These are phyloP conservation scores for Tapirus indicus DNA, from an alignment of 2,797 vertebrate species.

Conservation along the genomic window DNA sequence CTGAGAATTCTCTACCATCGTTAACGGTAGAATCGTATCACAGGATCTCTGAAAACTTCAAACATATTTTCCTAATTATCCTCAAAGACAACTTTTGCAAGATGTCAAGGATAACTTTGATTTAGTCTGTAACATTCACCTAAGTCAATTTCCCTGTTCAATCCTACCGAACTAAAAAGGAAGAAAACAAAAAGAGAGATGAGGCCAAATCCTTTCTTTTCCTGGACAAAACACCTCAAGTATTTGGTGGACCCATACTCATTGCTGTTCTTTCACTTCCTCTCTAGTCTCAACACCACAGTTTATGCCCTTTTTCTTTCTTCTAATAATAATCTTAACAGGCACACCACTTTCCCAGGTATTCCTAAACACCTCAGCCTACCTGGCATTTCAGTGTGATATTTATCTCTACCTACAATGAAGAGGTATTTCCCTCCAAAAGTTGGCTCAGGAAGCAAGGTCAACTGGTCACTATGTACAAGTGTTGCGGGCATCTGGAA, in stretches of 20 bases:
- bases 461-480: background rate
- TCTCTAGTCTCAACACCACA: background rate
- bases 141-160: background rate
- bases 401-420: background rate
- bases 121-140: background rate
- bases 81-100: background rate
- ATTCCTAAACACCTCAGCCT: background rate
- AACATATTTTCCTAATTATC: background rate
- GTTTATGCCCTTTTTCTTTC: background rate
- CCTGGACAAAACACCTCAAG: background rate
- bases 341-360: fast-evolving
- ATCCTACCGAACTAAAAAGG: background rate
- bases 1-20: background rate
- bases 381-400: background rate
- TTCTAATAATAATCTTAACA: background rate
- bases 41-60: background rate
- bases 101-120: background rate
- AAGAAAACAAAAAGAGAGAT: background rate
- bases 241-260: background rate
- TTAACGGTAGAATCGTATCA: fast-evolving
- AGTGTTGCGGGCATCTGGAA: background rate
- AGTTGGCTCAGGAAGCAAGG: background rate
- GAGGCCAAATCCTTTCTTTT: background rate
- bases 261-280: background rate
- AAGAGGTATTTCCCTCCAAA: background rate